phyloP scores from a whole-genome alignment of 2,888 invertebrate species.

The Neoaliturus tenellus region DNA sequence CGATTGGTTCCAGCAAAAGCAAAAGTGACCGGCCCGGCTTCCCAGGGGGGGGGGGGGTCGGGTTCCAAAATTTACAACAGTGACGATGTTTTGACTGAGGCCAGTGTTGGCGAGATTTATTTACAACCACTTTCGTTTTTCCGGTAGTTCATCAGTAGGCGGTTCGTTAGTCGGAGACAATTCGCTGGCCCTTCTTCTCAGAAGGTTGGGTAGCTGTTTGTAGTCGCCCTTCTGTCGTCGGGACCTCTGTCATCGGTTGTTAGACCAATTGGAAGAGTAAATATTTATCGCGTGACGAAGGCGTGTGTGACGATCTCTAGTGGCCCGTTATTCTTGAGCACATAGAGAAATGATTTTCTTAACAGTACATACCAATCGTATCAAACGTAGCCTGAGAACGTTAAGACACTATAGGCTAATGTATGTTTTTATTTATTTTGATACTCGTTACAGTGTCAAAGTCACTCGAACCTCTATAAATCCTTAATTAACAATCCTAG shows the following conservation, averaged over 20 bases:
- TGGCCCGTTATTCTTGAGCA: too few relatives aligned
- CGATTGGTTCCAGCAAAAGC: constrained; percentile 23
- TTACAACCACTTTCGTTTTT: constrained; percentile 40
- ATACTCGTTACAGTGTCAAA: too few relatives aligned
- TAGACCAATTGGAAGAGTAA: background rate
- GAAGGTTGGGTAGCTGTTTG: background rate
- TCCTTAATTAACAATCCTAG: too few relatives aligned
- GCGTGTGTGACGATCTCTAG: too few relatives aligned
- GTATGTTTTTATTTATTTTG: too few relatives aligned
- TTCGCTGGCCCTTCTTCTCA: background rate
- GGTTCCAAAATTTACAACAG: constrained; percentile 17
- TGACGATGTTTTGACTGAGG: constrained; percentile 12
- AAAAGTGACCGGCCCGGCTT: constrained; percentile 8
- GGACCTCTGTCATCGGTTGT: background rate
- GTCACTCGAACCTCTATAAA: too few relatives aligned
- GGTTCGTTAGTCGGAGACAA: background rate
- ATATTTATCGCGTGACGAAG: background rate
- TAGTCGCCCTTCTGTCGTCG: background rate
- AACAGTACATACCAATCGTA: too few relatives aligned
- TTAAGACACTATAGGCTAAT: too few relatives aligned
- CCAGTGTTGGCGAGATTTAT: background rate
- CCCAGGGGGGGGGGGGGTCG: too few relatives aligned
- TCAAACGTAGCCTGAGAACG: too few relatives aligned
- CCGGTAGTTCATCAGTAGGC: constrained; percentile 9
- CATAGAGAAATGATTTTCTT: too few relatives aligned